Evolutionary conservation across 1,140 invertebrate genomes (phyloP), one percentile per base, ranked within the genome.

Genomic region (Maniola jurtina): DNA sequence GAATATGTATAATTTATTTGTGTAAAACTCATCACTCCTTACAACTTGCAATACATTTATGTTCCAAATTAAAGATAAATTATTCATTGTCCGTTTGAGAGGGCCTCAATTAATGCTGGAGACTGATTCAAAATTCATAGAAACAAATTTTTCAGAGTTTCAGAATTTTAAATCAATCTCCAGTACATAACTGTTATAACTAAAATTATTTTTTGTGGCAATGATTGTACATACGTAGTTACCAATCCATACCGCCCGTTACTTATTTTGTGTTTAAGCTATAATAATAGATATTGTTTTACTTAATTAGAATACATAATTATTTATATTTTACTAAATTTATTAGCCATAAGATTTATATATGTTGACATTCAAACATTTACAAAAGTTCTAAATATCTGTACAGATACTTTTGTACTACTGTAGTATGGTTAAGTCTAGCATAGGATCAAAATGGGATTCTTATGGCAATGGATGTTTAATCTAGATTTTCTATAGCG

Each of bases 191-290:
- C 5, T 11, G 25, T 16, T 52, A 13, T 52, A 52, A 52, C 7
- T 52, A 2, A 52, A 16, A 52, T 52, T 25, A 9, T 25, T 25
- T 45, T 16, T 52, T 52, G 48, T 52, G 14, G 61, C 61, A 68
- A 68, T 68, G 48, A 50, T 57, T 63, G 38, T 45, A 25, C 64
- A 59, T 34, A 38, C 47, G 45, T 64, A 68, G 66, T 68, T 68
- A 68, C 66, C 66, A 68, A 35, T 48, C 36, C 57, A 59, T 36
- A 60, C 66, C 66, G 69, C 64, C 69, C 69, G 25, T 60, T 65
- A 71, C 61, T 71, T 67, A 71, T 40, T 57, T 64, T 62, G 54
- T 57, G 33, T 25, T 25, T 25, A n/a, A n/a, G n/a, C n/a, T n/a
- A n/a, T n/a, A n/a, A n/a, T 66, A 59, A 34, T 52, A 34, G 57